These are phyloP conservation scores for Spialia ferax DNA, from an alignment of 2,888 invertebrate species.

Conservation along the genomic window DNA sequence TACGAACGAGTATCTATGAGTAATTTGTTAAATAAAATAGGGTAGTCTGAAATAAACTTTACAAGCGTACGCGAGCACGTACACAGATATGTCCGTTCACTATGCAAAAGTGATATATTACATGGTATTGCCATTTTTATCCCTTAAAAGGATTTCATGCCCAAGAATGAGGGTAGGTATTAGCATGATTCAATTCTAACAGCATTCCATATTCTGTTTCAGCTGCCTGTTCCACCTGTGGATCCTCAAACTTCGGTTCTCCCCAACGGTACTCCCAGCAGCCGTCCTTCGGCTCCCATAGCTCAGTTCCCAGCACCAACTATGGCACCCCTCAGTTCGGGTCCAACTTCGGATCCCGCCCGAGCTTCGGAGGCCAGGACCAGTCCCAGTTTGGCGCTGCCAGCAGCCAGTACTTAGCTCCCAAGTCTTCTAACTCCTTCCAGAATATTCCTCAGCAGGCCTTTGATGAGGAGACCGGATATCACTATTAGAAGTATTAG, in stretches of 20 bases:
- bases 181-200: not conserved
- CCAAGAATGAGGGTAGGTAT: too few species aligned
- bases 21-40: too few species aligned
- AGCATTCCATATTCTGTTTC: not conserved
- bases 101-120: too few species aligned
- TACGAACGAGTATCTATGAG: too few species aligned
- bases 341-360: conserved; percentile 38
- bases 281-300: conserved; percentile 37
- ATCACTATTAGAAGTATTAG: conserved; percentile 64
- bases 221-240: conserved; percentile 45
- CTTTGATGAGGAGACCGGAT: conserved; percentile 76
- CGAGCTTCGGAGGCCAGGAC: conserved; percentile 44
- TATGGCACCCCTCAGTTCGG: conserved; percentile 52
- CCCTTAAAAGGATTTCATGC: too few species aligned
- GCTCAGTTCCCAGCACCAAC: conserved; percentile 51
- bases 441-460: conserved; percentile 70
- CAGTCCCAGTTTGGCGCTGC: conserved; percentile 55
- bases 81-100: too few species aligned
- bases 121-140: too few species aligned
- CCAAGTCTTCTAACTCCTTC: conserved; percentile 56
- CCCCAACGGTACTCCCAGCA: conserved; percentile 46
- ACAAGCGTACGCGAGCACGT: too few species aligned
- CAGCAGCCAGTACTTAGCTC: conserved; percentile 72
- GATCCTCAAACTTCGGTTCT: conserved; percentile 32
- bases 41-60: too few species aligned